Base-by-base conservation (phyloP, 1,140 invertebrate genomes). In the Drosophila orena region DNA sequence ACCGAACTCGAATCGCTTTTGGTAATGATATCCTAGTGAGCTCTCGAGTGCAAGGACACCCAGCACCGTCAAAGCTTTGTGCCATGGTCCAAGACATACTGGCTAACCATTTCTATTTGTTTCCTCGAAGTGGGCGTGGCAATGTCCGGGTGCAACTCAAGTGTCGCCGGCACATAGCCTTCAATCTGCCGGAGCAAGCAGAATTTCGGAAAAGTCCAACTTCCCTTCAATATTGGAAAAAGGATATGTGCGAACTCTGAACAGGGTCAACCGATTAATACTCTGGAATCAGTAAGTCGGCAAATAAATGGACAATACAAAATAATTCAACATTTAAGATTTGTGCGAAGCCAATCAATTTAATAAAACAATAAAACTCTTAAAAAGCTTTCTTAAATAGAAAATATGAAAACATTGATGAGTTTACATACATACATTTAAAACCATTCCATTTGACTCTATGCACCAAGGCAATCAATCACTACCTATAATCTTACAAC, bases 21-120 rank as follows among this genome's bases (percentile, higher is more conserved):
- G 60, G 74, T 86, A 86, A 86, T 86, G 71, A 85, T 85, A 86
- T 81, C 68, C 75, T 47, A 55, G 64, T 71, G 57, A 61, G 44
- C 53, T 52, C 46, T 34, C 59, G 47, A 49, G 46, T 57, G 3
- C 15, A 30, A 43, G 35, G 35, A 62, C 76, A 34, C 27, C 22
- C n/a, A 10, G 24, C n/a, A 15, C 24, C n/a, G n/a, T 50, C 47
- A 78, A 64, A 69, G 59, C 75, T 58, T 58, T 58, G 56, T 50
- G 46, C 55, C 47, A 35, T 35, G 20, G 47, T 10, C 37, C 22
- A 47, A 27, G 22, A 37, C 52, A 50, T 46, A 30, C 44, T 34
- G 47, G 44, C 53, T 64, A 43, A 43, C 53, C 73, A 72, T 56
- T 46, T 59, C 43, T 60, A 69, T 56, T 74, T 70, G 42, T 44